Percentiles rank a stretch among this genome's conserved stretches.
These are phyloP conservation scores for Panagrolaimus sp. DNA, from an alignment of 1,140 invertebrate species.

Conservation along the genomic window DNA sequence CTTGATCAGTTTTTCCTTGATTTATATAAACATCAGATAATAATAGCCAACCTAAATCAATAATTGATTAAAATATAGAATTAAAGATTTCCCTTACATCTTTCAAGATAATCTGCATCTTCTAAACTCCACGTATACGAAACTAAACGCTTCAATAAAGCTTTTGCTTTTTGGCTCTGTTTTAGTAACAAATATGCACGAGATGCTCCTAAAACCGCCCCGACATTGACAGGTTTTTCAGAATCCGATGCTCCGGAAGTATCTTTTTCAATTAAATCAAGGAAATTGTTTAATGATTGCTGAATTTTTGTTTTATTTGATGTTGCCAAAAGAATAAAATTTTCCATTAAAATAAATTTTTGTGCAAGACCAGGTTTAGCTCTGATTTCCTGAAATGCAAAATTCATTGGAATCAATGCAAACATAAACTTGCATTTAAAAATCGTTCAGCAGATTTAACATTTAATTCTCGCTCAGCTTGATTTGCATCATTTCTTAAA, in stretches of 20 bases:
- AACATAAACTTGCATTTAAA: constrained; percentile 63
- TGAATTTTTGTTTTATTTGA: constrained; percentile 80
- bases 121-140: constrained; percentile 83
- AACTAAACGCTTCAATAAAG: constrained; percentile 81
- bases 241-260: constrained; percentile 10
- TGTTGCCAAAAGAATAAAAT: constrained; percentile 76
- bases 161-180: constrained; percentile 78
- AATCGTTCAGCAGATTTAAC: constrained; percentile 64
- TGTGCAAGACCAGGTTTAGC: constrained; percentile 67
- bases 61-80: background rate
- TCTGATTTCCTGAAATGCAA: constrained; percentile 68
- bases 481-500: constrained; percentile 13
- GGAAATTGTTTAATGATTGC: constrained; percentile 74
- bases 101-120: constrained; percentile 89
- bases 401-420: constrained; percentile 31
- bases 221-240: constrained; percentile 66
- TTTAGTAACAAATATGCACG: constrained; percentile 80
- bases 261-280: constrained; percentile 71
- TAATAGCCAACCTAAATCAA: constrained; percentile 70
- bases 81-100: constrained; percentile 63
- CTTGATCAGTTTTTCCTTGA: constrained; percentile 76
- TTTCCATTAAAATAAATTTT: constrained; percentile 69
- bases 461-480: constrained; percentile 44
- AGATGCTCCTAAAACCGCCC: constrained; percentile 80
- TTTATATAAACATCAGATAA: constrained; percentile 81